phyloP scores from a whole-genome alignment of 2,888 invertebrate genomes.

The Oscheius sp. region DNA sequence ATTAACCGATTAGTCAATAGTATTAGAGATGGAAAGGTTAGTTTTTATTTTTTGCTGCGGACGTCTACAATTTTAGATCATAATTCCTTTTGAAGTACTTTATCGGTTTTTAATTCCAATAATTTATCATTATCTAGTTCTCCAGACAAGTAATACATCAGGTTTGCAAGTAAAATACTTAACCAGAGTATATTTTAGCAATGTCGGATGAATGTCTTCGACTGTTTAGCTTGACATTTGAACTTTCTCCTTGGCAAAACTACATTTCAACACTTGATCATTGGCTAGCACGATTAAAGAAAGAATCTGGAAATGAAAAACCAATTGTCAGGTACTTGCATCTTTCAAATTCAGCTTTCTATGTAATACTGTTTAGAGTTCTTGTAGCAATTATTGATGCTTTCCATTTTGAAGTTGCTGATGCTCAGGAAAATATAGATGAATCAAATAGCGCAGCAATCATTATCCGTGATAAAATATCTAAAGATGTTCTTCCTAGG shows the following conservation, averaged over 20 bases:
- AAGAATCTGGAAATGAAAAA: constrained; percentile 80
- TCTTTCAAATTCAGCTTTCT: neutral
- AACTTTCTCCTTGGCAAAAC: constrained; percentile 48
- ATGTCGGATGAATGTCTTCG: constrained; percentile 43
- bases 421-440: constrained; percentile 28
- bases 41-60: neutral
- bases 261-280: constrained; percentile 82
- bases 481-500: constrained; percentile 36
- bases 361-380: constrained; percentile 65
- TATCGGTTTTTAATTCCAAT: constrained; percentile 87
- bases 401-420: constrained; percentile 83
- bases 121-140: constrained; percentile 82
- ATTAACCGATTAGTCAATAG: constrained; percentile 76
- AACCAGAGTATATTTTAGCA: constrained; percentile 31
- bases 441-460: constrained; percentile 11
- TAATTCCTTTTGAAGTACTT: constrained; percentile 75
- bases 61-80: constrained; percentile 4
- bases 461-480: constrained; percentile 38
- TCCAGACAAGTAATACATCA: constrained; percentile 79
- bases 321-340: constrained; percentile 72
- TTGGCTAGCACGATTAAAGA: constrained; percentile 81
- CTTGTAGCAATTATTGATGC: constrained; percentile 81
- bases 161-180: constrained; percentile 73
- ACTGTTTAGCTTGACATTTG: constrained; percentile 42
- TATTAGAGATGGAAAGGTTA: constrained; percentile 64